Evolutionary conservation across 2,888 invertebrate genomes (phyloP), one percentile per base, ranked within the genome.

Genomic region (Halocaridina rubra): DNA sequence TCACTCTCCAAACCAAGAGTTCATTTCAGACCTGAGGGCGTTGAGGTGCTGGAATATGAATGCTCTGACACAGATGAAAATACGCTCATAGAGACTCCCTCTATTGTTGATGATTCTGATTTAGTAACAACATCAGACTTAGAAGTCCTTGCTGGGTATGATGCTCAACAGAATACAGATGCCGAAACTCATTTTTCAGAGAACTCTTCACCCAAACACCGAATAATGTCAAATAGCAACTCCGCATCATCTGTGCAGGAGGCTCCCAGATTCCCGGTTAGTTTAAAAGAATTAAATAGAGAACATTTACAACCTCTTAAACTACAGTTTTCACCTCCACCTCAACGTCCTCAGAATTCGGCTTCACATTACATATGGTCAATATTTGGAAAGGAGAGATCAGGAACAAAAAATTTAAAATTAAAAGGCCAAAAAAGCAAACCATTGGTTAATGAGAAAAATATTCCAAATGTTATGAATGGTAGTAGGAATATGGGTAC

Each of bases 341-440:
- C 77, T 10, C 76, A 75, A 13, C 53, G 39, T 3, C 76, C 67
- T 16, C 7, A 39, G 29, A 24, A 78, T 24, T 72, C 53, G 57
- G 71, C 82, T 4, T 82, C 82, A 19, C 32, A 78, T 29, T 82
- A 82, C 46, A 78, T 82, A 30, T 78, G 78, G 82, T 82, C 82
- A 27, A 78, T 82, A 39, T 82, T 82, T 72, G 72, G 78, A 2
- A 82, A 72, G 33, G 78, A 82, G 19, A 77, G 29, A 30, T 16
- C 77, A 22, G 27, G 71, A 16, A 72, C 13, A 22, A 78, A 53
- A 33, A n/a, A n/a, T n/a, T n/a, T n/a, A n/a, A n/a, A n/a, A n/a
- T n/a, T n/a, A n/a, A n/a, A n/a, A n/a, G n/a, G 8, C 2, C 5
- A 46, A 1, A 16, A 53, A 3, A n/a, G n/a, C 5, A 53, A 53